Base-by-base conservation (phyloP, 2,888 invertebrate species). In the Exephanes ischioxanthus region DNA sequence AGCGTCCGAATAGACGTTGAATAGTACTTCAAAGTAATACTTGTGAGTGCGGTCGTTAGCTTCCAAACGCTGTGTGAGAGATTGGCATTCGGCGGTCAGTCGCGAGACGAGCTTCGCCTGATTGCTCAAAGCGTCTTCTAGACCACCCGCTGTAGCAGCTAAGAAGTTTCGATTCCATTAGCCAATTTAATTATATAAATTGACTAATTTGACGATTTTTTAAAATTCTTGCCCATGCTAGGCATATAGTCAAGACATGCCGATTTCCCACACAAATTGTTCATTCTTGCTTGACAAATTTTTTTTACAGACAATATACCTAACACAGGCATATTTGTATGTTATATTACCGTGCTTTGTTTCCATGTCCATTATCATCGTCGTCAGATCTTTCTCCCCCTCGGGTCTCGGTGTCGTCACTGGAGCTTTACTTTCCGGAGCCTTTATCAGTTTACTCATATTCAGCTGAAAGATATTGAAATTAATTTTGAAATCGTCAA, bases 81-180 rank as follows among this genome's bases (percentile, higher is more conserved):
- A 96, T 95, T 97, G 97, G 96, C 98, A 98, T 95, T 98, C 97
- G 94, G 96, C 96, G 94, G 97, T 97, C 95, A 98, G 96, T 96
- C 97, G 97, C 96, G 97, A 97, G 97, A 98, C 97, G 96, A 97
- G 97, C 96, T 97, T 97, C 96, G 97, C 97, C 96, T 98, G 98
- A 95, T 97, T 97, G 95, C 97, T 97, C 95, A 98, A 96, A 97
- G 97, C 97, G 94, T 96, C 96, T 96, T 98, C 98, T 95, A 98
- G 96, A 95, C 97, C 97, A 95, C 96, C 96, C 95, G 98, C 97
- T 94, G 97, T 97, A 95, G 97, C 97, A 96, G 96, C 97, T 97
- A 97, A 95, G 96, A 96, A 94, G 91, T 91, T 90, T 82, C 84
- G 87, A 86, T 89, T 84, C 89, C 84, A 88, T 90, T 87, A 90